Conservation (phyloP, 2,113 vertebrate species). For the Hymenochirus boettgeri region DNA sequence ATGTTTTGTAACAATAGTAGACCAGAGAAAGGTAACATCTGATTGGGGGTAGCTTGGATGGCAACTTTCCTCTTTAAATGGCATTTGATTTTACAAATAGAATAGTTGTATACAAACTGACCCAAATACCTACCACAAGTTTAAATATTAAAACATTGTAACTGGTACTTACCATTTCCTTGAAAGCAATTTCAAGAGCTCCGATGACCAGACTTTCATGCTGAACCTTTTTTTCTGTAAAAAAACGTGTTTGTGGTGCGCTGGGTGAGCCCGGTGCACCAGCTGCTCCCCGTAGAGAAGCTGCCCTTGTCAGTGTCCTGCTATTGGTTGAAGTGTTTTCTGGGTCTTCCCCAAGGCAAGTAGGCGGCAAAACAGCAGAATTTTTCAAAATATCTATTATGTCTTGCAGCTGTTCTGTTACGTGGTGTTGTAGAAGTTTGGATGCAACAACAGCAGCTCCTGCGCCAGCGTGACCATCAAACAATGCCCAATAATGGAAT, state of each 20-base stretch:
- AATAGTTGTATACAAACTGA: too few species aligned
- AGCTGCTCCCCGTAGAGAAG: constrained; percentile 78
- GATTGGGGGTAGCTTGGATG: too few species aligned
- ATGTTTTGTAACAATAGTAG: too few species aligned
- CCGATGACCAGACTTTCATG: constrained; percentile 91
- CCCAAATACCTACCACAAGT: too few species aligned
- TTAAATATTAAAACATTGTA: too few species aligned
- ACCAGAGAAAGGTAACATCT: too few species aligned
- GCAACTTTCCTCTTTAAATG: too few species aligned
- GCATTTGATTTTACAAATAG: too few species aligned
- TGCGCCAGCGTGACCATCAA: constrained; percentile 91
- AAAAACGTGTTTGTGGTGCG: constrained; percentile 82
- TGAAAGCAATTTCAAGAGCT: constrained; percentile 94
- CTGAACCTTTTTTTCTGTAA: constrained; percentile 91
- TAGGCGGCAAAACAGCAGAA: constrained; percentile 68
- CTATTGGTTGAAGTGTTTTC: constrained; percentile 60
- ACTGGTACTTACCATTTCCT: constrained; percentile 82
- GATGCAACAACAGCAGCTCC: constrained; percentile 87
- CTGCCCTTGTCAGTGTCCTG: constrained; percentile 79
- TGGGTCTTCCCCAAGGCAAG: constrained; percentile 85
- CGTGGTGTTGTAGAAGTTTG: constrained; percentile 82
- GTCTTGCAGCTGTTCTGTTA: constrained; percentile 86
- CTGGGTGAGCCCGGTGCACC: constrained; percentile 84
- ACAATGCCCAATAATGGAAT: constrained; percentile 92
- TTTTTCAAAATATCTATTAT: constrained; percentile 83